A percentile compares a stretch with the other conserved stretches of the same genome.
Conservation (phyloP, 1,140 invertebrate genomes). For the Pectinophora gossypiella region DNA sequence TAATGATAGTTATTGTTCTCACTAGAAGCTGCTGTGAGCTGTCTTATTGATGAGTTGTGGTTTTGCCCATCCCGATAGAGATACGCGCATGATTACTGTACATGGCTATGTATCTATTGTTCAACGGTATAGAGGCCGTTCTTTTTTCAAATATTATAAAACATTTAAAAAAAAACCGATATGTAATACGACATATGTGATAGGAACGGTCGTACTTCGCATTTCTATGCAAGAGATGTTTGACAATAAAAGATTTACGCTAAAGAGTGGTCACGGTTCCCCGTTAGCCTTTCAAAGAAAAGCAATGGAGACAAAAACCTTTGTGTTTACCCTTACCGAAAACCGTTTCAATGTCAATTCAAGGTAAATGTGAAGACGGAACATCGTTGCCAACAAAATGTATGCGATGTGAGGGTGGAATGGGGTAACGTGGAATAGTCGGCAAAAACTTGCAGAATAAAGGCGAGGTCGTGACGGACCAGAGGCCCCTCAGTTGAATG, state of each 20-base stretch:
- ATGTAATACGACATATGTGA: no score
- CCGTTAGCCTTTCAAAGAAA: not conserved
- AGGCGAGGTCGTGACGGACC: constrained; percentile 47
- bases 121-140: no score
- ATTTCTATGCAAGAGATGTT: not conserved
- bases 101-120: no score
- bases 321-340: constrained; percentile 30
- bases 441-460: constrained; percentile 60
- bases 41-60: no score
- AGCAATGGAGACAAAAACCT: constrained; percentile 8
- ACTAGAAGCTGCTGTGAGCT: no score
- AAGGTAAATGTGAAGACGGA: constrained; percentile 42
- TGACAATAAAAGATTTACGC: not conserved
- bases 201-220: not conserved
- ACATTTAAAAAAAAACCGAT: no score
- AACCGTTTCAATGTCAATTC: constrained; percentile 39
- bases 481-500: constrained; percentile 48
- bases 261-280: not conserved
- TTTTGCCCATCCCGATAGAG: no score
- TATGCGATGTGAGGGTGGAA: constrained; percentile 29
- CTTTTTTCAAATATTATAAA: no score
- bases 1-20: no score
- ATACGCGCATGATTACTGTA: no score
- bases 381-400: constrained; percentile 46
- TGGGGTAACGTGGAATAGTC: constrained; percentile 11